Base-by-base conservation (phyloP, 2,797 vertebrate species). In the Lithobates sylvaticus region DNA sequence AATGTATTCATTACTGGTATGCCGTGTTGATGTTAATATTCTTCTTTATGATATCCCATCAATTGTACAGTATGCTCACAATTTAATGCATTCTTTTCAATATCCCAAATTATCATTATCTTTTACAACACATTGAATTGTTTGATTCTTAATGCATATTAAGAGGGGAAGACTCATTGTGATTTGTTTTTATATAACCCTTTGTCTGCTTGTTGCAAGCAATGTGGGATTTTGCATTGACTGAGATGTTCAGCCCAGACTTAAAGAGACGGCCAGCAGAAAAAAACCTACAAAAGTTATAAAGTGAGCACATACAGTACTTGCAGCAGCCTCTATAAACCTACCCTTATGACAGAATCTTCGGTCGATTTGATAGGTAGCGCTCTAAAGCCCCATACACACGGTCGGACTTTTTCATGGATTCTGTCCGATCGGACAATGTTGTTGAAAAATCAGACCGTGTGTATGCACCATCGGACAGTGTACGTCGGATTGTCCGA, bases 1-100 rank as follows among this genome's bases (percentile, higher is more conserved):
- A 78, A 85, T 85, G 69, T 61, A 79, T 85, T 85, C 76, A 85
- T 85, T 85, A 85, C 76, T 36, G 50, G 50, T 34, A 69, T 74
- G 47, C 50, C 61, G 58, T 74, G 50, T 34, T 78, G 76, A 72
- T 78, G 75, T 78, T 85, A 85, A 85, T 85, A 85, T 85, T 65
- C 76, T 16, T 65, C 65, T 85, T 85, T 85, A 85, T 79, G 76
- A 79, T 79, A 50, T 65, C 67, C 61, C 68, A 71, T 76, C 83
- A 84, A 50, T 84, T 84, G 74, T 84, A 78, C 83, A 47, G 69
- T 64, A 61, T 39, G 54, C 74, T 72, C 68, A 65, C 76, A 85
- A 79, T 65, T 72, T 70, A 78, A 54, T 47, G 44, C 39, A 67
- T 73, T 85, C 76, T 78, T 85, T 85, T 73, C 76, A 73, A 78